Conservation (phyloP, 2,797 vertebrate genomes). For the Sebastes steindachneri region DNA sequence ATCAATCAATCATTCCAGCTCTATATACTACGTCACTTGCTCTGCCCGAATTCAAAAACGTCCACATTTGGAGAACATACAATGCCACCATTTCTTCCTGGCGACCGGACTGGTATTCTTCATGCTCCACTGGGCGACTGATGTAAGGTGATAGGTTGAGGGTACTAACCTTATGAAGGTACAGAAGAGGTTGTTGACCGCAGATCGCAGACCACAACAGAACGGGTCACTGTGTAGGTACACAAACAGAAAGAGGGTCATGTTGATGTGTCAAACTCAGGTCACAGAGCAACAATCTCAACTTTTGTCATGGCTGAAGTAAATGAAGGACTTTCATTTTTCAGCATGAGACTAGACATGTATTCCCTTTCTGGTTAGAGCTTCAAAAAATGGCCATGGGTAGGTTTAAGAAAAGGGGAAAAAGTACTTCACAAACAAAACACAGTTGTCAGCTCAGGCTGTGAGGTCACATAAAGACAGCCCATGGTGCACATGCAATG, state of each 20-base stretch:
- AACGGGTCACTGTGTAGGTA: not conserved
- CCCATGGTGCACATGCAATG: constrained; percentile 8
- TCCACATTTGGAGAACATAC: not conserved
- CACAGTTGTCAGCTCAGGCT: constrained; percentile 39
- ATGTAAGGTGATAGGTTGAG: not conserved
- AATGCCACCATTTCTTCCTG: not conserved
- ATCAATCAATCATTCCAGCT: too few relatives aligned
- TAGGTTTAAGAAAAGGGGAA: not conserved
- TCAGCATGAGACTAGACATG: not conserved
- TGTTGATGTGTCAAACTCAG: constrained; percentile 18
- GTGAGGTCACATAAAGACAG: constrained; percentile 40
- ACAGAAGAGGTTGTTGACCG: not conserved
- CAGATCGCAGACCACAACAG: not conserved
- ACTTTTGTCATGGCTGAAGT: constrained; percentile 41
- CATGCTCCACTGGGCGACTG: not conserved
- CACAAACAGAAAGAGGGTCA: constrained; percentile 30
- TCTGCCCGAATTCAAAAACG: not conserved
- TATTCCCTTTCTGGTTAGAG: constrained; percentile 1
- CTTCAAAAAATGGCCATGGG: constrained; percentile 1
- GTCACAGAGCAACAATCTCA: constrained; percentile 24
- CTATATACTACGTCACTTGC: not conserved
- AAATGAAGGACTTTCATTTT: constrained; percentile 11
- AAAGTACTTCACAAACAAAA: constrained; percentile 10
- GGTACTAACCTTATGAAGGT: not conserved
- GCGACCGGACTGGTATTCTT: not conserved